Evolutionary conservation across 2,888 invertebrate genomes (phyloP).

Genomic region (Gymnocheta viridis): DNA sequence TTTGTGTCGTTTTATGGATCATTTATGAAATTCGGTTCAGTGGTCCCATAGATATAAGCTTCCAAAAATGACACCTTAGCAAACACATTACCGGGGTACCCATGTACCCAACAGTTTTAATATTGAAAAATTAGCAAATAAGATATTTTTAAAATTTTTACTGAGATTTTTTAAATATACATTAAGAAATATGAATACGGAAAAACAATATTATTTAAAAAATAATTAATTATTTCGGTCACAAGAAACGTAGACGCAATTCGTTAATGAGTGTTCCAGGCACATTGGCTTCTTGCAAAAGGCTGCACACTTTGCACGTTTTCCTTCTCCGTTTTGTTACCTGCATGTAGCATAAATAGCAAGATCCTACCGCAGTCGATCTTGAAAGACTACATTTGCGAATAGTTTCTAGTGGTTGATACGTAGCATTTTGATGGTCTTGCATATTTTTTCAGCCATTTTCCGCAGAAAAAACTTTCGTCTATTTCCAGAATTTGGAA

Average conservation of each 20-base stretch:
- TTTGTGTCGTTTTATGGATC: background rate
- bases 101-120: background rate
- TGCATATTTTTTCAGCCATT: too few relatives aligned
- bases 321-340: too few relatives aligned
- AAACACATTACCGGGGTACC: background rate
- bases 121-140: background rate
- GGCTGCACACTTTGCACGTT: too few relatives aligned
- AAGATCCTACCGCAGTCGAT: background rate
- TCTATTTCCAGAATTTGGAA: too few relatives aligned
- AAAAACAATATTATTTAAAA: background rate
- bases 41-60: background rate
- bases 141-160: background rate
- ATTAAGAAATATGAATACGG: background rate
- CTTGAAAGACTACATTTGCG: too few relatives aligned
- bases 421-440: too few relatives aligned
- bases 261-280: background rate
- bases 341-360: background rate
- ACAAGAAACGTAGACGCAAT: background rate
- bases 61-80: background rate
- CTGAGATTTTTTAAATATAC: background rate
- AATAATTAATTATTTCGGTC: background rate
- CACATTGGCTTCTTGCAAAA: too few relatives aligned
- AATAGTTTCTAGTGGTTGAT: too few relatives aligned
- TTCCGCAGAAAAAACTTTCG: too few relatives aligned
- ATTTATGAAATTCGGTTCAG: background rate